Conservation (phyloP, 2,113 vertebrate species). For the Planiliza haematocheilus region DNA sequence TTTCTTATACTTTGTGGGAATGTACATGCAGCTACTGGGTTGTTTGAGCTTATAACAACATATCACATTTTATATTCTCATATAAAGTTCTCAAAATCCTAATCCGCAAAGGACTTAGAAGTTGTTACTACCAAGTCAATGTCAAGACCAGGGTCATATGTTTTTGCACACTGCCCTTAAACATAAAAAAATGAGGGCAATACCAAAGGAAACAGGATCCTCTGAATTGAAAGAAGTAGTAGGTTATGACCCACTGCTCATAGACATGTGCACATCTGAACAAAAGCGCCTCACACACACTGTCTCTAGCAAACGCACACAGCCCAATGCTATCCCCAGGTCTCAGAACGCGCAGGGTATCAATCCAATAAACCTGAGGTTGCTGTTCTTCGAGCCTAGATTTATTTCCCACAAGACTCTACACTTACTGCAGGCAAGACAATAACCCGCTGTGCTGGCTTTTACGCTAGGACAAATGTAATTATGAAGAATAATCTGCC, state of each 20-base stretch:
- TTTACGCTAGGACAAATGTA: conserved; percentile 48
- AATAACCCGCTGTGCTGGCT: conserved; percentile 45
- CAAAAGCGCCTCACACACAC: conserved; percentile 3
- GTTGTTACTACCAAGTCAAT: too few relatives aligned
- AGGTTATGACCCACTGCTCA: conserved; percentile 27
- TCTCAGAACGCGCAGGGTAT: conserved; percentile 54
- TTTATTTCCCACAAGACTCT: conserved; percentile 73
- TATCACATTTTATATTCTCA: background rate
- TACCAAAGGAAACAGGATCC: too few relatives aligned
- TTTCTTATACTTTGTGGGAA: too few relatives aligned
- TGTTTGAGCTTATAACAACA: too few relatives aligned
- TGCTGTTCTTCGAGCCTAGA: conserved; percentile 64
- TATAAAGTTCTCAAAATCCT: background rate
- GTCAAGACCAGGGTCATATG: too few relatives aligned
- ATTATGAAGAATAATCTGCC: conserved; percentile 32
- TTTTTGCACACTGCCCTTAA: too few relatives aligned
- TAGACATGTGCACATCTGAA: conserved; percentile 18
- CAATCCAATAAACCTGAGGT: conserved; percentile 74
- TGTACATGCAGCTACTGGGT: background rate
- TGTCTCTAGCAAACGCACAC: background rate
- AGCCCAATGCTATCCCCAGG: conserved; percentile 27
- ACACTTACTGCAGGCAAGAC: conserved; percentile 63
- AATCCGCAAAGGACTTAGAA: background rate
- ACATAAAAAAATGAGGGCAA: background rate
- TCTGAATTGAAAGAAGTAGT: background rate